Base-by-base conservation (phyloP, 2,113 vertebrate genomes). In the Odocoileus virginianus region DNA sequence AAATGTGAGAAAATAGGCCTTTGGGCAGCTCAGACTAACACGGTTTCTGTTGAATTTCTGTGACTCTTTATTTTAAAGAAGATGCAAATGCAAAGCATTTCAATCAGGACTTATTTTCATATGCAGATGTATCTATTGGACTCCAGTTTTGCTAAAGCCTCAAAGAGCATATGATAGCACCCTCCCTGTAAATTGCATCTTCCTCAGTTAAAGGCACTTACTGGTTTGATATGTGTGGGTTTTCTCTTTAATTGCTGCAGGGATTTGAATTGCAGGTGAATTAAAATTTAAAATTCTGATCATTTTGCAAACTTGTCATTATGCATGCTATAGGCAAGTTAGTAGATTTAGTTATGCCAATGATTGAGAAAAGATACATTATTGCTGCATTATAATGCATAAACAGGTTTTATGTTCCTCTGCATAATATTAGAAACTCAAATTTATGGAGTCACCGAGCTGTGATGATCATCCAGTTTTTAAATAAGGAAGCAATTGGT, bases 401-500 rank as follows among this genome's bases (percentile, higher is more conserved):
- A 99, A 98, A 98, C 98, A 98, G 98, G 60, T 98, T 99, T 99
- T 98, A 99, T 98, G 98, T 97, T 98, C 98, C 97, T 97, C 98
- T 98, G 93, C 97, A 97, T 98, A 98, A 97, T 97, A 98, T 98
- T 98, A 98, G 97, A 97, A 98, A 94, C 86, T 98, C 92, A 96
- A 98, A 98, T 98, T 98, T 98, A 98, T 98, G 94, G 95, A 98
- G 95, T 98, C 96, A 97, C 96, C 97, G 71, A 97, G 97, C 91
- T 96, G 97, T 98, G 98, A 98, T 96, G 95, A 98, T 98, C 95
- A 97, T 94, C 96, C 96, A 97, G 92, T 92, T 98, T 98, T 98
- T 98, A 98, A 98, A 98, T 98, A 98, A 97, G 95, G 97, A 71
- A 97, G 92, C 57, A 84, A 94, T 95, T 96, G 94, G 47, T 98